A percentile compares a stretch with the other conserved stretches of the same genome.
These are phyloP conservation scores for Myiagra hebetior DNA, from an alignment of 2,113 vertebrate species.

Conservation along the genomic window DNA sequence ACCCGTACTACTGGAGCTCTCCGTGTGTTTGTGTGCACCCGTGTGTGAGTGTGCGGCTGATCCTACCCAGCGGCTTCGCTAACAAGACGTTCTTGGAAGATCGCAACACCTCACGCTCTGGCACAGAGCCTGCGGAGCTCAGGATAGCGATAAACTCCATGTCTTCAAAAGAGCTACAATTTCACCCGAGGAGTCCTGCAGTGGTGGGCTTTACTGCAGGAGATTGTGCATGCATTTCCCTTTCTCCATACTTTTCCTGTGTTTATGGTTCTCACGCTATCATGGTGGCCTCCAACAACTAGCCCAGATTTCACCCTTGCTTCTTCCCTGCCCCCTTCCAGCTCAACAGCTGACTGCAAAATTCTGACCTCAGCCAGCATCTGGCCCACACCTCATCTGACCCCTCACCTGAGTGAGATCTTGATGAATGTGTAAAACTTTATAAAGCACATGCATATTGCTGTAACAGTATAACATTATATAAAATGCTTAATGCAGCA, in stretches of 20 bases:
- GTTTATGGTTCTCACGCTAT: not conserved
- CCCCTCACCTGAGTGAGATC: rapidly evolving
- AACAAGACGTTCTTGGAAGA: too few relatives aligned
- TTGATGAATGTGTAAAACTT: not conserved
- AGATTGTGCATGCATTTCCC: not conserved
- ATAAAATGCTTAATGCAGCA: not conserved
- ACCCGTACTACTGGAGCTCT: too few relatives aligned
- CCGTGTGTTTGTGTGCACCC: too few relatives aligned
- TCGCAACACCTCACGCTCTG: too few relatives aligned
- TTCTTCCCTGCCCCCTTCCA: not conserved
- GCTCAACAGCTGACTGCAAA: not conserved
- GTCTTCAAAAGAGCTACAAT: not conserved
- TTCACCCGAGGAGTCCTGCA: not conserved
- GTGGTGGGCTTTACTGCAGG: not conserved
- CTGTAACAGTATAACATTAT: not conserved
- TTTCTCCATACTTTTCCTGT: not conserved
- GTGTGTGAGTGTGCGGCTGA: too few relatives aligned
- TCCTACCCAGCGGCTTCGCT: too few relatives aligned
- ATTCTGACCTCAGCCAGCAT: not conserved
- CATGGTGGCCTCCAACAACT: not conserved
- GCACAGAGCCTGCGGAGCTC: too few relatives aligned
- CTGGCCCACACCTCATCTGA: rapidly evolving
- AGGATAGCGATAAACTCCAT: not conserved
- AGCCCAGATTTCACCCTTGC: not conserved
- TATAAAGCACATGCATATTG: not conserved